phyloP scores from a whole-genome alignment of 2,113 vertebrate genomes.

The Silurus glanis region DNA sequence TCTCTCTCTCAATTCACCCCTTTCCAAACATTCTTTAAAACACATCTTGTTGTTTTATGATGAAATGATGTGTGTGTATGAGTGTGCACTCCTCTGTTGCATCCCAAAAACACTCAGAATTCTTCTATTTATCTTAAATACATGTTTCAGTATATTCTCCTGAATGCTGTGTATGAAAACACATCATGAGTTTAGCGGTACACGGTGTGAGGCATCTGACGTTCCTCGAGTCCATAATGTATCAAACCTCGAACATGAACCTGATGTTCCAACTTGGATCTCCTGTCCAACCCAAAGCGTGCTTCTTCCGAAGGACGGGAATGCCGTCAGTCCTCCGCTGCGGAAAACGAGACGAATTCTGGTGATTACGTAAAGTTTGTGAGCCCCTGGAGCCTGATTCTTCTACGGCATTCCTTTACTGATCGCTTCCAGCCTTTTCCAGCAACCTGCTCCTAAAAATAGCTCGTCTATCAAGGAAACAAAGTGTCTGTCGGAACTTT shows the following conservation, averaged over 20 bases:
- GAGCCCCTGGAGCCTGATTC: not conserved
- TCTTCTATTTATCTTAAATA: not conserved
- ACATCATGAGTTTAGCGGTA: not conserved
- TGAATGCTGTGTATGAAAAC: not conserved
- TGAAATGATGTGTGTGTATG: not conserved
- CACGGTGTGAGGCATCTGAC: too few species aligned
- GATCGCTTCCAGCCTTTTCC: not conserved
- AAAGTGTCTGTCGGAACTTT: not conserved
- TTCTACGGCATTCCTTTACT: not conserved
- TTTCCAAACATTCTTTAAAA: too few species aligned
- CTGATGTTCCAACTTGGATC: not conserved
- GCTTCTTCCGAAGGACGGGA: not conserved
- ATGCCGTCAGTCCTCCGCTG: not conserved
- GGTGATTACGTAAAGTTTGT: not conserved
- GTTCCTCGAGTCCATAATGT: not conserved
- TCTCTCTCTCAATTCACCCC: too few species aligned
- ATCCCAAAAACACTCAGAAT: not conserved
- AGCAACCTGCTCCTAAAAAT: not conserved
- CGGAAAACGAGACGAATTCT: conserved; percentile 9
- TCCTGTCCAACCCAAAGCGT: too few species aligned
- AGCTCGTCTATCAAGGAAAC: not conserved
- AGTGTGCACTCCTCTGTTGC: not conserved
- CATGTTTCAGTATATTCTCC: not conserved
- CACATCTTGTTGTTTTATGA: not conserved
- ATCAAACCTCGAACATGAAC: not conserved